Conservation (phyloP, 2,113 vertebrate species). For the Myanophis thanlyinensis region DNA sequence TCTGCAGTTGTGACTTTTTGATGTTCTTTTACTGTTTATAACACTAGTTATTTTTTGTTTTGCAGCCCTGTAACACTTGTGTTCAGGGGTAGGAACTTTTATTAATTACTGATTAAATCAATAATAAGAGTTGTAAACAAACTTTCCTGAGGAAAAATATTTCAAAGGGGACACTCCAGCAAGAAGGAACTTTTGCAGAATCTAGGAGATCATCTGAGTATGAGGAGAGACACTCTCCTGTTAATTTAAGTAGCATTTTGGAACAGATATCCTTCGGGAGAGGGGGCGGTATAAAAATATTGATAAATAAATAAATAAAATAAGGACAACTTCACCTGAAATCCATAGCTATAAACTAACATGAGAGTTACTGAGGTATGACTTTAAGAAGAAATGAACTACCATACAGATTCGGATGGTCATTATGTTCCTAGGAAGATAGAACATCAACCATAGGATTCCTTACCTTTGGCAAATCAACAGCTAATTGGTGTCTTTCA, state of each 20-base stretch:
- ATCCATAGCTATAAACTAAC: background rate
- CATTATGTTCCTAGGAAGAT: background rate
- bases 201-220: background rate
- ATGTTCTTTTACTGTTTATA: background rate
- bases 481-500: constrained; percentile 87
- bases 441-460: background rate
- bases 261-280: background rate
- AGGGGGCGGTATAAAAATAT: no score
- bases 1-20: background rate
- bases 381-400: background rate
- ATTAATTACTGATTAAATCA: background rate
- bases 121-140: background rate
- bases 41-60: background rate
- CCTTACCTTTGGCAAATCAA: constrained; percentile 88
- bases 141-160: background rate
- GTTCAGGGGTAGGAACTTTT: background rate
- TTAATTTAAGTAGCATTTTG: background rate
- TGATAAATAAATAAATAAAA: no score
- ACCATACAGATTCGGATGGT: background rate
- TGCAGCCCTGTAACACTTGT: background rate
- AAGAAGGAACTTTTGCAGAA: background rate
- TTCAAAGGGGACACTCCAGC: background rate
- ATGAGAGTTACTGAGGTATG: background rate
- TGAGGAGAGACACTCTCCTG: background rate
- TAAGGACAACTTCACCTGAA: background rate